Conservation (phyloP, 1,140 invertebrate species). For the Trissolcus basalis region DNA sequence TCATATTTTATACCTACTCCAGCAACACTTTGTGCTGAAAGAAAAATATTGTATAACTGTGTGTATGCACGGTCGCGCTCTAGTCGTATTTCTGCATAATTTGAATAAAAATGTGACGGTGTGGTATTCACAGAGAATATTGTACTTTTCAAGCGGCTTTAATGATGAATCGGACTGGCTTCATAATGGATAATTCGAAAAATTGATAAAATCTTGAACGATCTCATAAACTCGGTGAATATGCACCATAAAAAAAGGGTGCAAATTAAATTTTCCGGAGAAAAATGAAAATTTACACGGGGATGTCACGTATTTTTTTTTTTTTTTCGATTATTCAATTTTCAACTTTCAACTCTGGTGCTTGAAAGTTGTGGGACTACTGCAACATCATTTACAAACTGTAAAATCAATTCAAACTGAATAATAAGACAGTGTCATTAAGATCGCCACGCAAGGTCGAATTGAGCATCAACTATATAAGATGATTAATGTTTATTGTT, state of each 20-base stretch:
- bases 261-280: too few species aligned
- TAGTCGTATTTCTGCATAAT: constrained; percentile 48
- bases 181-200: constrained; percentile 41
- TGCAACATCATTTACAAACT: too few species aligned
- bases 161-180: constrained; percentile 27
- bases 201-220: constrained; percentile 19
- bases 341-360: too few species aligned
- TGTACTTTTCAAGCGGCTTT: constrained; percentile 40
- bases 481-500: constrained; percentile 56
- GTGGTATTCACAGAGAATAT: constrained; percentile 34
- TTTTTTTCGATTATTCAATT: too few species aligned
- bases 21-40: constrained; percentile 39
- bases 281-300: too few species aligned
- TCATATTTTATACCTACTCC: constrained; percentile 33
- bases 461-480: constrained; percentile 24
- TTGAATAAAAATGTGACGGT: constrained; percentile 47
- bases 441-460: not conserved
- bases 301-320: too few species aligned
- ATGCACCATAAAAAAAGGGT: too few species aligned
- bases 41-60: constrained; percentile 34
- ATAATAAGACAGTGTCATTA: not conserved
- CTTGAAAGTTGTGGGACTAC: too few species aligned
- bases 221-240: too few species aligned
- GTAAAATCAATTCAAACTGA: too few species aligned
- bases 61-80: constrained; percentile 1